A percentile compares a stretch with the other conserved stretches of the same genome.
These are phyloP conservation scores for Podotricha telesiphe DNA, from an alignment of 2,888 invertebrate species.

Conservation along the genomic window DNA sequence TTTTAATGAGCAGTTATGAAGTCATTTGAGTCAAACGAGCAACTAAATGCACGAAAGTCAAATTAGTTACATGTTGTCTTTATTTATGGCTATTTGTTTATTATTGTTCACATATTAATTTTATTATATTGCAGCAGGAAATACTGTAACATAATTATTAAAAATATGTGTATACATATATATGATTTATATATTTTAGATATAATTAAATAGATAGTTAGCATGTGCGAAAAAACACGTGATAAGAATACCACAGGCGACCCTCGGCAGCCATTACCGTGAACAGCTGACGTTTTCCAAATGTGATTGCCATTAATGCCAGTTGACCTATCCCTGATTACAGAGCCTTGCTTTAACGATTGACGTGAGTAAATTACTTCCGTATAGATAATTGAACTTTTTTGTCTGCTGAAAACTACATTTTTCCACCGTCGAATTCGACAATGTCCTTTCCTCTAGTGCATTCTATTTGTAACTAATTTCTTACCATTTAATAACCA, in stretches of 20 bases:
- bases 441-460: neutral
- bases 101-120: neutral
- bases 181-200: neutral
- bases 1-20: constrained; percentile 12
- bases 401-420: constrained; percentile 4
- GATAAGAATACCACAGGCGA: constrained; percentile 24
- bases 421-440: neutral
- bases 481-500: no score
- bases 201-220: constrained; percentile 11
- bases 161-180: neutral
- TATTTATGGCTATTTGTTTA: neutral
- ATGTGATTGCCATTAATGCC: constrained; percentile 49
- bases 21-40: neutral
- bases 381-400: constrained; percentile 32
- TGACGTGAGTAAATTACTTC: constrained; percentile 57
- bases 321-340: constrained; percentile 52
- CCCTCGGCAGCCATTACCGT: constrained; percentile 26
- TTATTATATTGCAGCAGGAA: neutral
- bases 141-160: no score
- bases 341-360: constrained; percentile 42
- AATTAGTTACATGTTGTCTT: neutral
- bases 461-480: no score
- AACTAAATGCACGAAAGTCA: neutral
- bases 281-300: constrained; percentile 54
- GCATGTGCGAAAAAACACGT: constrained; percentile 26